Base-by-base conservation (phyloP, 2,888 invertebrate genomes). In the Idaea biselata region DNA sequence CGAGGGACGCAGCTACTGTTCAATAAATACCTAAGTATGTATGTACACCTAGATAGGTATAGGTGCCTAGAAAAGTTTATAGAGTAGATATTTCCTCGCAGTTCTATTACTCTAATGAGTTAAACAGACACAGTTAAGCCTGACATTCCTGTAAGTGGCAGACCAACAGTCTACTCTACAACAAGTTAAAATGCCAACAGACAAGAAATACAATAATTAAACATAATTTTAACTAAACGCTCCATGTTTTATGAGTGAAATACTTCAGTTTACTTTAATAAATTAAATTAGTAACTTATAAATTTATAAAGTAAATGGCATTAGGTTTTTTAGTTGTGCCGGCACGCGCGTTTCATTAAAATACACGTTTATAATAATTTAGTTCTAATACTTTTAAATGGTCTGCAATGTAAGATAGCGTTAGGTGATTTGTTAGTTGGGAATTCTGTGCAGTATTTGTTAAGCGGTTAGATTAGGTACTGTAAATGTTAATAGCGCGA, bases 211-310 rank as follows among this genome's bases (percentile, higher is more conserved):
- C 11, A 44, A 8, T 44, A 44, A 44, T 44, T 44, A 44, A 44
- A 44, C 44, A 44, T 44, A 44, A 44, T 44, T 44, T 44, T 44
- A 44, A 44, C 44, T 44, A 44, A 44, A 44, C 44, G 44, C 44
- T 44, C 44, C 44, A 44, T 44, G 44, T 44, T 44, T 44, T 44
- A 44, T 44, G 25, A n/a, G 55, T 2, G 16, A 4, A 5, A n/a
- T 1, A 55, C 58, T 14, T 8, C 18, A n/a, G 18, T 25, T 53
- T 17, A 55, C 53, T 17, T 33, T 2, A 1, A 1, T 11, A 31
- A 17, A 18, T 33, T 16, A 44, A 44, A 44, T 44, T 44, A 44
- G 44, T 44, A 8, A 44, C 44, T 14, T 44, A 44, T 44, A 44
- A 44, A 44, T 44, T 44, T 44, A 44, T 44, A 44, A 44, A 44